Conservation (phyloP, 2,797 vertebrate genomes). For the Clarias pachynema region DNA sequence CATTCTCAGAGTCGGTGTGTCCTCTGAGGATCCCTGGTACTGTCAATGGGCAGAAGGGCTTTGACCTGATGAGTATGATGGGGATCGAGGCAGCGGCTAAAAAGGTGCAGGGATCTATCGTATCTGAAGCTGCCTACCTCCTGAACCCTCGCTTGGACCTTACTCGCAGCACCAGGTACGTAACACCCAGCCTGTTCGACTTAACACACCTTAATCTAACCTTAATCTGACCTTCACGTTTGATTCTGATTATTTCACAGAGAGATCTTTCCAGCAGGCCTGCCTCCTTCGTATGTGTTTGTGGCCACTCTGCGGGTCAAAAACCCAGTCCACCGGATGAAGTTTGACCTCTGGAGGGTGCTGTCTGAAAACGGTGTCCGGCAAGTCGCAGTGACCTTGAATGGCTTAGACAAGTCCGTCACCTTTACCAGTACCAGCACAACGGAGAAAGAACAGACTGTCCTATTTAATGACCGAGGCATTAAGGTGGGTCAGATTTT, state of each 20-base stretch:
- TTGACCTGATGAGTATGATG: constrained; percentile 84
- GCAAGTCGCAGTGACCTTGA: constrained; percentile 84
- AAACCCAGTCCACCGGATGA: constrained; percentile 72
- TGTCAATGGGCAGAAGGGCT: constrained; percentile 83
- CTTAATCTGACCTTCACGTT: constrained; percentile 2
- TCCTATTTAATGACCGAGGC: constrained; percentile 63
- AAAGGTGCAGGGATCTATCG: constrained; percentile 77
- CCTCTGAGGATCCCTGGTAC: constrained; percentile 81
- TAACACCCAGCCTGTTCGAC: background rate
- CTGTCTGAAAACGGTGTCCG: constrained; percentile 74
- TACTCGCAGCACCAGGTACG: constrained; percentile 84
- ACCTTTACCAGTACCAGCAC: constrained; percentile 79
- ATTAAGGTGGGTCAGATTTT: constrained; percentile 62
- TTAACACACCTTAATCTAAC: too few species aligned
- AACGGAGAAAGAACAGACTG: constrained; percentile 56
- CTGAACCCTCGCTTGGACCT: constrained; percentile 77
- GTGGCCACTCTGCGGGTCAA: constrained; percentile 85
- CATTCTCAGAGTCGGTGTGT: constrained; percentile 82
- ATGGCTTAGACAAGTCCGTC: constrained; percentile 78
- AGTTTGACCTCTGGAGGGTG: constrained; percentile 85
- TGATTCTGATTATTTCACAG: constrained; percentile 59
- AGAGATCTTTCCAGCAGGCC: constrained; percentile 85
- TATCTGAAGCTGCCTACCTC: constrained; percentile 80
- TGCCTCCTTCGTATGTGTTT: constrained; percentile 86
- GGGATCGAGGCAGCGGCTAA: constrained; percentile 79